Percentiles rank a stretch among this genome's conserved stretches.
These are phyloP conservation scores for Hybos culiciformis DNA, from an alignment of 2,888 invertebrate genomes.

Conservation along the genomic window DNA sequence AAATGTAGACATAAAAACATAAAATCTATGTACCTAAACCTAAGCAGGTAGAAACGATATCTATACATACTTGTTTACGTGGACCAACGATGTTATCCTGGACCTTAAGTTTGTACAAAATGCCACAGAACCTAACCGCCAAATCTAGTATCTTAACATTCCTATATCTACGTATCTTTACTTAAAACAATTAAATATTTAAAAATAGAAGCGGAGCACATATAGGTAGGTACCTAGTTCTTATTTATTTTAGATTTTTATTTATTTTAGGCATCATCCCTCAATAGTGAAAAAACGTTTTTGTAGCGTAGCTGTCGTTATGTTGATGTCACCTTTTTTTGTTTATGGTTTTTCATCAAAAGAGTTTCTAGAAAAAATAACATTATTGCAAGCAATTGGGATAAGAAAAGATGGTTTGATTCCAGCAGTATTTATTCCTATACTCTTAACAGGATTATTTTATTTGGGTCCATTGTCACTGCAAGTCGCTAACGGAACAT, in stretches of 20 bases:
- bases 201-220: background rate
- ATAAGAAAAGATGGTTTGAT: constrained; percentile 58
- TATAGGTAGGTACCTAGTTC: background rate
- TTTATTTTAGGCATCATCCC: constrained; percentile 64
- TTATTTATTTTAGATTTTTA: constrained; percentile 2
- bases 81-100: too few species aligned
- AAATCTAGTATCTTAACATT: too few species aligned
- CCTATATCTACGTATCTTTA: too few species aligned
- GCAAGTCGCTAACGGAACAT: constrained; percentile 52
- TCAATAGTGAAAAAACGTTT: constrained; percentile 76
- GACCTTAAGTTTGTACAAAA: too few species aligned
- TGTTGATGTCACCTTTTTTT: constrained; percentile 64
- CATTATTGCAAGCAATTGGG: constrained; percentile 60
- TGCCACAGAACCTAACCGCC: too few species aligned
- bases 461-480: constrained; percentile 74
- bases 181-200: too few species aligned
- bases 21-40: too few species aligned
- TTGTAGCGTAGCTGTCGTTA: constrained; percentile 69
- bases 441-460: constrained; percentile 62
- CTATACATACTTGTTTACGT: too few species aligned
- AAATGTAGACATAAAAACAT: background rate
- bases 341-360: constrained; percentile 57
- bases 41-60: too few species aligned
- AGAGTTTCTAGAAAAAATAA: constrained; percentile 44
- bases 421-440: constrained; percentile 57